phyloP scores from a whole-genome alignment of 2,888 invertebrate genomes.

The Chalcosyrphus nemorum region DNA sequence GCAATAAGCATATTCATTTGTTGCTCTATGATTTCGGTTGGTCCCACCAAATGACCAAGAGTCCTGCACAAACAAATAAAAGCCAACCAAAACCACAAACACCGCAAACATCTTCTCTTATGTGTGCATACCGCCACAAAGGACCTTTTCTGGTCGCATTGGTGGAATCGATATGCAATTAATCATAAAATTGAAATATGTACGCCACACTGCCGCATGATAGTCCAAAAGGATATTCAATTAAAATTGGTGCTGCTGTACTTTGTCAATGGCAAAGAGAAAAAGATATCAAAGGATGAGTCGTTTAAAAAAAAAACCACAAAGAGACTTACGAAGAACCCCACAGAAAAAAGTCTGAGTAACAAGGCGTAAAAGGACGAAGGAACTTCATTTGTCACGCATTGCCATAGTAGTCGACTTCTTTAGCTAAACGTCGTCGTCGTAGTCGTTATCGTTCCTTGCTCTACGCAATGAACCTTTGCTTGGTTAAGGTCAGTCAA shows the following conservation, averaged over 20 bases:
- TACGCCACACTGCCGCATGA: not conserved
- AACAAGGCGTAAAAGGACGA: not conserved
- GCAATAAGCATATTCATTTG: conserved; percentile 51
- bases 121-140: conserved; percentile 24
- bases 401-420: not conserved
- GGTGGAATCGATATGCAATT: conserved; percentile 55
- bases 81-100: conserved; percentile 26
- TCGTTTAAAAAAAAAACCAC: not conserved
- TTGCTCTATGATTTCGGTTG: conserved; percentile 20
- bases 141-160: conserved; percentile 1
- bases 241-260: not conserved
- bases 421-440: not conserved
- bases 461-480: conserved; percentile 53
- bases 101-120: conserved; percentile 39
- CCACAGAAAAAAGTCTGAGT: not conserved
- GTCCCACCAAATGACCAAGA: not conserved
- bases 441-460: too few relatives aligned
- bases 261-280: not conserved
- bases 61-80: conserved; percentile 12
- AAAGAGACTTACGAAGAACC: not conserved
- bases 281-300: not conserved
- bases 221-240: conserved; percentile 11
- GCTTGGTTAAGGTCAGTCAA: conserved; percentile 64
- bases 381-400: not conserved
- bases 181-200: conserved; percentile 33